Base-by-base conservation (phyloP, 1,140 invertebrate species). In the Phocides pigmalion region DNA sequence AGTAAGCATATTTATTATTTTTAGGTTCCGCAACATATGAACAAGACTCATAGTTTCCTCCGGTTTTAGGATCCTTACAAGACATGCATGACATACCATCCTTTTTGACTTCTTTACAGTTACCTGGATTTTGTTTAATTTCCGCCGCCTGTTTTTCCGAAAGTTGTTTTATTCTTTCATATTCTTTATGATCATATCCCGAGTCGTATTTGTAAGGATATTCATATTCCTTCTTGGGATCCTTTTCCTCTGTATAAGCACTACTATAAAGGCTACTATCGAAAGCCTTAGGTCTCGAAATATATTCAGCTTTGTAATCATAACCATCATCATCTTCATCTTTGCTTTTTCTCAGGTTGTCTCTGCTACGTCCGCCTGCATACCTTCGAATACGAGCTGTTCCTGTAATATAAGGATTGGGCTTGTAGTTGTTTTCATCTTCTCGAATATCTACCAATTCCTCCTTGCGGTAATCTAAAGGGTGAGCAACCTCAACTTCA, bases 21-120 rank as follows among this genome's bases (percentile, higher is more conserved):
- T 94, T 93, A 0, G 95, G 95, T 67, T 94, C 93, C 12, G 94
- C 93, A 1, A 93, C 92, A 81, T 95, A 96, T 0, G 94, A 94
- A 72, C 95, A 96, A 25, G 94, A 94, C 86, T 96, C 95, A 62
- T 93, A 96, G 63, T 94, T 95, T 3, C 93, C 95, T 14, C 95
- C 94, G 0, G 93, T 95, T 79, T 94, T 94, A 0, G 93, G 91
- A 73, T 96, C 93, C 69, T 93, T 93, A 72, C 95, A 96, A 1
- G 94, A 84, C 35, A 91, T 94, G 71, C 95, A 96, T 4, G 90
- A 93, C 90, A 94, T 93, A 8, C 93, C 93, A 69, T 94, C 93
- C 73, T 92, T 95, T 47, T 92, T 81, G 0, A 95, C 89, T 79
- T 95, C 92, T 65, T 93, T 90, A 66, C 95, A 95, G 67, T 93